Evolutionary conservation across 30 jellyfish, hydroid and myxozoan species (phyloP), one percentile per base, ranked within the genome.

Genomic region (Phacellophora camtschatica): DNA sequence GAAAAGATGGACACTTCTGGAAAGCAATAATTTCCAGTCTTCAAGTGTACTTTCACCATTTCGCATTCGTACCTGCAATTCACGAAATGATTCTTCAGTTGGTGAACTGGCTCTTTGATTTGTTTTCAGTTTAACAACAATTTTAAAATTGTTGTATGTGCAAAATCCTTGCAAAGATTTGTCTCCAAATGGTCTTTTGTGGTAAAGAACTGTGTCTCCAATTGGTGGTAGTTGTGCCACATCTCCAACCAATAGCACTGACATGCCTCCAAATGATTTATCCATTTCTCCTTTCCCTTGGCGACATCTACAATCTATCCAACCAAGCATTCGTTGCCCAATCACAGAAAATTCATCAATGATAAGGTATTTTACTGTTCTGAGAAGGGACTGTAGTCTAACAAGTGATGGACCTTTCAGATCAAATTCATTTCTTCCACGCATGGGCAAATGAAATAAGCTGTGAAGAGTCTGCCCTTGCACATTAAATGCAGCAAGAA

Each of bases 381-480:
- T 4, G 19, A 70, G 20, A 30, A 29, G 34, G 45, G 58, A 46
- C 28, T 70, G 78, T 7, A 70, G 73, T 43, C 27, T 1, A 2
- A 12, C 59, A 0, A 73, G 29, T 1, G 78, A 33, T 45, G 35
- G 33, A 0, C 86, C 86, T 73, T 50, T 73, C 32, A 73, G 5
- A 0, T 73, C 86, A 48, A 56, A 58, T 0, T 48, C 66, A 1
- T 50, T 6, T 74, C 75, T 48, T 42, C 87, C 87, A 31, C 56
- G 66, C 28, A 74, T 48, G 20, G 87, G 87, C 53, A 77, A 56
- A 34, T 59, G 66, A 2, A 74, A 74, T 42, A 74, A 61, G 22
- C 87, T 74, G 53, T 74, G 87, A 24, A 74, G 75, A 20, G 87
- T 74, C 18, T 74, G 87, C 4, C 87, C 87, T 74, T 74, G 66